Evolutionary conservation across 2,113 vertebrate species (phyloP).

Genomic region (Mus pahari): DNA sequence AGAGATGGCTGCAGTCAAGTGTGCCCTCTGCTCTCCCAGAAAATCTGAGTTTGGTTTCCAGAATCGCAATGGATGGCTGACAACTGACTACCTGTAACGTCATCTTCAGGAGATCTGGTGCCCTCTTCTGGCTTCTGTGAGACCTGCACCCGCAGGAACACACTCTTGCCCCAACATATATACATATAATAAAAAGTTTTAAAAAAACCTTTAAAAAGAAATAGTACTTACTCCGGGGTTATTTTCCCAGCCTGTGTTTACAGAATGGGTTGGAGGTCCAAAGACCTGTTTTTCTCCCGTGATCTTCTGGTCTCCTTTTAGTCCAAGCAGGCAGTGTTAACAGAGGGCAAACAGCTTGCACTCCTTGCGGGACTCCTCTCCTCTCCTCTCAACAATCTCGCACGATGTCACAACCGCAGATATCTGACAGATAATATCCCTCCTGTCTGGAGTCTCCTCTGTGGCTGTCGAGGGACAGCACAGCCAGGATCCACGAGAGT

Average conservation of each 20-base stretch:
- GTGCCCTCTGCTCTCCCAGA: neutral
- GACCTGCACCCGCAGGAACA: neutral
- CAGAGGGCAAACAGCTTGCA: neutral
- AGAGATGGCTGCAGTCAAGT: neutral
- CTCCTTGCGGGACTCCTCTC: neutral
- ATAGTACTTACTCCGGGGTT: neutral
- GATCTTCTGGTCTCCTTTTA: neutral
- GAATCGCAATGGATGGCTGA: neutral
- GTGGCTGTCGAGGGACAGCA: neutral
- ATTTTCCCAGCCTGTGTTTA: neutral
- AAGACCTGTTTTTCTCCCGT: neutral
- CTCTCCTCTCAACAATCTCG: neutral
- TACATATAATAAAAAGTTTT: neutral
- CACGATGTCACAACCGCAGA: neutral
- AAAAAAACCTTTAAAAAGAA: neutral
- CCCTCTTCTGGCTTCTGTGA: neutral
- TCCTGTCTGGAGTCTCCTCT: neutral
- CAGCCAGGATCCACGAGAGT: neutral
- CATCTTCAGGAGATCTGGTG: neutral
- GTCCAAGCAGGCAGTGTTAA: neutral
- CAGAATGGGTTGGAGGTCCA: neutral
- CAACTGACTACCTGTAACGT: neutral
- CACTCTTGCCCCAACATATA: no score
- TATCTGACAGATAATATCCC: neutral
- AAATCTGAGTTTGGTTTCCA: neutral